Conservation (phyloP, 2,888 invertebrate genomes). For the Syritta pipiens region DNA sequence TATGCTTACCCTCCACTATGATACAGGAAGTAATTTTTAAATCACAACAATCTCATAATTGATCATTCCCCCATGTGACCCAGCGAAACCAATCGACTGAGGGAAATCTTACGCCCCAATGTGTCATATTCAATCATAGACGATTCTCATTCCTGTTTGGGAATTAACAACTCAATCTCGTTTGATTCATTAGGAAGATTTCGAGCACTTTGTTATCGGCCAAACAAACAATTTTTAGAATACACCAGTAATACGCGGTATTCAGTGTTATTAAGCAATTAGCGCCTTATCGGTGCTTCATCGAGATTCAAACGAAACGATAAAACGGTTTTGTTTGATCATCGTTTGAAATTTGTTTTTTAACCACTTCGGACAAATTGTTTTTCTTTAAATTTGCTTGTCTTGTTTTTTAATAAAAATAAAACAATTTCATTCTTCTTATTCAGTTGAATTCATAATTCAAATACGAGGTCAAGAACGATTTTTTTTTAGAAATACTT, state of each 20-base stretch:
- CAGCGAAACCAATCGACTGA: no score
- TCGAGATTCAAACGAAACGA: conserved; percentile 1
- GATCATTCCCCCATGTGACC: no score
- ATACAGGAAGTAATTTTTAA: no score
- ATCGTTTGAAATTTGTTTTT: no score
- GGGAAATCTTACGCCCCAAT: no score
- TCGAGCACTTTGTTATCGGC: conserved; percentile 1
- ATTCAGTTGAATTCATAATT: conserved; percentile 4
- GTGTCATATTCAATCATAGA: neutral
- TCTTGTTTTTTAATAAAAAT: no score
- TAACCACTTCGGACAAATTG: no score
- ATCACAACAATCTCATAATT: no score
- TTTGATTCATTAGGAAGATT: conserved; percentile 3
- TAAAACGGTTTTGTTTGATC: conserved; percentile 14
- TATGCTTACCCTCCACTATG: no score
- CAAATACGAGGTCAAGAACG: conserved; percentile 27
- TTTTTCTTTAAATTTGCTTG: no score
- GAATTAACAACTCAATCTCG: conserved; percentile 21
- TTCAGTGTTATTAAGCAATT: conserved; percentile 34
- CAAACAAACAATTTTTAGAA: neutral
- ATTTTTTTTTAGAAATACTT: conserved; percentile 1
- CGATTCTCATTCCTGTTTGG: neutral
- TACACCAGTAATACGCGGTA: neutral
- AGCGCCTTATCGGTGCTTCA: conserved; percentile 30
- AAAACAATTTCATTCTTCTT: neutral